These are phyloP conservation scores for Agonum fuliginosum DNA, from an alignment of 2,888 invertebrate species.

Conservation along the genomic window DNA sequence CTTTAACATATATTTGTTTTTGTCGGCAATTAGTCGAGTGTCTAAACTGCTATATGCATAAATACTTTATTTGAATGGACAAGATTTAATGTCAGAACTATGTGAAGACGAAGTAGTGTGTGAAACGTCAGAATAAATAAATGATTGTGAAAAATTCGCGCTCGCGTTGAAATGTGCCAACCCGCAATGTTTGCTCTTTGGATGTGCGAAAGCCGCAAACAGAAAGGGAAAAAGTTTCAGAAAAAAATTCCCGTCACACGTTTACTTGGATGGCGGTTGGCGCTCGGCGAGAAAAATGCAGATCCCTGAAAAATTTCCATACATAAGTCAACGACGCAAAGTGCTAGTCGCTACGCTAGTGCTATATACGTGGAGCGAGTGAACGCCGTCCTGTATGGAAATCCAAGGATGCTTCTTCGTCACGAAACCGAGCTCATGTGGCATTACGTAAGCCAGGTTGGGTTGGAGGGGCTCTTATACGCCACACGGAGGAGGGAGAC, in stretches of 20 bases:
- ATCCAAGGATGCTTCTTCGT: slow-evolving; percentile 54
- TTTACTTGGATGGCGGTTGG: slow-evolving; percentile 4
- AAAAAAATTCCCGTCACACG: slow-evolving; percentile 45
- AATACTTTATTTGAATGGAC: too few species aligned
- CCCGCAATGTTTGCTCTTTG: slow-evolving; percentile 3
- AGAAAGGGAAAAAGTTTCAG: slow-evolving; percentile 26
- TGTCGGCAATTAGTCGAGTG: too few species aligned
- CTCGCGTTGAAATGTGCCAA: background rate
- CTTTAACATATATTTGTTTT: too few species aligned
- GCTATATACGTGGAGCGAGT: slow-evolving; percentile 48
- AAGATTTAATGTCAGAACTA: too few species aligned
- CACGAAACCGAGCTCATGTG: slow-evolving; percentile 57
- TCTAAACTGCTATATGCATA: too few species aligned
- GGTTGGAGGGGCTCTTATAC: background rate
- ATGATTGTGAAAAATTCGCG: too few species aligned
- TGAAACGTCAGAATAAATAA: too few species aligned
- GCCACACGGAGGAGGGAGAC: background rate
- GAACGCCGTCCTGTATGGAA: slow-evolving; percentile 52
- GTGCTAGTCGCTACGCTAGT: too few species aligned
- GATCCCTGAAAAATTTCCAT: slow-evolving; percentile 57
- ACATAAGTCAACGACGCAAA: slow-evolving; percentile 54
- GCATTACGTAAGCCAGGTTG: slow-evolving; percentile 50
- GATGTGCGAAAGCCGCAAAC: slow-evolving; percentile 33
- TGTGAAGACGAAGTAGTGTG: too few species aligned
- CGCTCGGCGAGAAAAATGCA: slow-evolving; percentile 49